Percentiles rank a stretch among this genome's conserved stretches.
Conservation (phyloP, 1,140 invertebrate genomes). For the Leguminivora glycinivorella region DNA sequence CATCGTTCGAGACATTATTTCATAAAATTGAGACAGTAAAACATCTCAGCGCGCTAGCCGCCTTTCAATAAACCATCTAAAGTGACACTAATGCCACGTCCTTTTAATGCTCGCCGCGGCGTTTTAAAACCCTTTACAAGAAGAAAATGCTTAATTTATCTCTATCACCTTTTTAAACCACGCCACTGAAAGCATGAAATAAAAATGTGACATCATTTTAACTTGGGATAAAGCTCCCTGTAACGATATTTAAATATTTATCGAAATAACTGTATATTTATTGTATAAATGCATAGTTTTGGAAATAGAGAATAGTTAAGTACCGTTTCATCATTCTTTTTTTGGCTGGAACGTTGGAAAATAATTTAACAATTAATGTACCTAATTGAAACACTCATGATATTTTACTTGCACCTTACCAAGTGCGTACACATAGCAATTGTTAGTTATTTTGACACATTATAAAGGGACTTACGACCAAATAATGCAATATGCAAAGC, state of each 20-base stretch:
- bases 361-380: too few relatives aligned
- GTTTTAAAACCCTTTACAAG: conserved; percentile 23
- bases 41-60: conserved; percentile 40
- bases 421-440: not conserved
- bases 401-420: too few relatives aligned
- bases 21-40: conserved; percentile 46
- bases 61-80: conserved; percentile 54
- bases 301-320: too few relatives aligned
- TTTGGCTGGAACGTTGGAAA: too few relatives aligned
- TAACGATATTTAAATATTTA: too few relatives aligned
- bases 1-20: conserved; percentile 42
- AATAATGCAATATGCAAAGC: too few relatives aligned
- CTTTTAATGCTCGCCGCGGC: conserved; percentile 39
- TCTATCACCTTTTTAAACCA: conserved; percentile 6
- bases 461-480: too few relatives aligned
- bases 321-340: too few relatives aligned
- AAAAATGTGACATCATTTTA: not conserved
- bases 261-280: too few relatives aligned
- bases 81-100: conserved; percentile 54
- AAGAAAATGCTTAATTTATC: conserved; percentile 20
- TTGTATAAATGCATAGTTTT: too few relatives aligned
- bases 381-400: too few relatives aligned
- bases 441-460: not conserved
- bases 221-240: not conserved
- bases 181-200: conserved; percentile 2